These are phyloP conservation scores for Atopsyche davidsoni DNA, from an alignment of 1,140 invertebrate species.

Conservation along the genomic window DNA sequence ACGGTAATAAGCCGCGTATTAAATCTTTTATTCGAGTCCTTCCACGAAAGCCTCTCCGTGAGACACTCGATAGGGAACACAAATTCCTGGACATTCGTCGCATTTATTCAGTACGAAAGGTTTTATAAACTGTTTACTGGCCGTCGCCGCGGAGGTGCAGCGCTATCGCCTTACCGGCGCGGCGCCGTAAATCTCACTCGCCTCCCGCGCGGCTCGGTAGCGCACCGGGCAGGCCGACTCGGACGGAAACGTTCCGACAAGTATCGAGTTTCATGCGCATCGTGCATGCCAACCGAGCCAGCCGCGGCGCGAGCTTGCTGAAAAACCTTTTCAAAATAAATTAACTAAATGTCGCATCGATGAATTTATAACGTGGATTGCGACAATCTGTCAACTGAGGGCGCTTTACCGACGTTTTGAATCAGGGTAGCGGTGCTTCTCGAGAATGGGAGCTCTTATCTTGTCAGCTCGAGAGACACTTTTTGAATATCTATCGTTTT, in stretches of 20 bases:
- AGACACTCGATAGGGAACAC: slow-evolving; percentile 17
- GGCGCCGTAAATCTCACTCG: slow-evolving; percentile 8
- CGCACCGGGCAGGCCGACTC: slow-evolving; percentile 9
- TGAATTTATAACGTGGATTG: no score
- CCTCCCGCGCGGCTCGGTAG: slow-evolving; percentile 17
- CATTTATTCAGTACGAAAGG: slow-evolving; percentile 19
- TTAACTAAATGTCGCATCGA: no score
- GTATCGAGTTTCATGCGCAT: slow-evolving; percentile 9
- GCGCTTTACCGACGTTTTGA: no score
- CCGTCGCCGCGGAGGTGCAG: slow-evolving; percentile 15
- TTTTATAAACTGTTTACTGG: slow-evolving; percentile 25
- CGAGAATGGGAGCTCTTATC: no score
- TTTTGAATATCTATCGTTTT: no score
- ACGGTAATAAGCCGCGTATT: background rate
- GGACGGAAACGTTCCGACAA: slow-evolving; percentile 7
- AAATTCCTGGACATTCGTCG: slow-evolving; percentile 14
- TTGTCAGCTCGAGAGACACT: no score
- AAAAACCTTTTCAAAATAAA: no score
- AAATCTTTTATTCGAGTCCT: slow-evolving; percentile 3
- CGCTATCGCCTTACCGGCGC: slow-evolving; percentile 19
- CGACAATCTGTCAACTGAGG: no score
- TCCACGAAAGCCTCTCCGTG: no score
- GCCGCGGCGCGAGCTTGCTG: no score
- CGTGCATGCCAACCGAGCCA: no score
- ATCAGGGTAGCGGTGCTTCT: no score